A percentile compares a stretch with the other conserved stretches of the same genome.
Evolutionary conservation across 2,113 vertebrate genomes (phyloP).

Genomic region (Microcebus jonahi): DNA sequence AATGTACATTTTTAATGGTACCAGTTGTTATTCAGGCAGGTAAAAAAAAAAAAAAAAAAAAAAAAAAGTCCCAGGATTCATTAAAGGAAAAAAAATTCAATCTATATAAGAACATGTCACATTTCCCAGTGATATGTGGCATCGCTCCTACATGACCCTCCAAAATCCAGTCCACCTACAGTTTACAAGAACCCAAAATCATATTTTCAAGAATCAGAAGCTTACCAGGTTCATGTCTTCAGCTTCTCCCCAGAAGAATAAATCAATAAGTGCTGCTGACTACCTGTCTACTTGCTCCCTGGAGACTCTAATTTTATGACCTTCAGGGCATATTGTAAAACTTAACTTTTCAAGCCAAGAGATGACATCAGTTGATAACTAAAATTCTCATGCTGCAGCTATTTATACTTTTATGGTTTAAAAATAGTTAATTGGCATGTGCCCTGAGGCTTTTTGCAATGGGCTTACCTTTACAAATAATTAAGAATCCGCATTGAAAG

Average conservation of each 20-base stretch:
- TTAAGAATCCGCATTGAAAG: slow-evolving; percentile 4
- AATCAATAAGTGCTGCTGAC: not conserved
- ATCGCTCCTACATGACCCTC: not conserved
- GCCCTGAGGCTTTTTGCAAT: not conserved
- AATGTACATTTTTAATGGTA: not conserved
- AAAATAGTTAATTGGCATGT: slow-evolving; percentile 44
- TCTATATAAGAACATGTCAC: not conserved
- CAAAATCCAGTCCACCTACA: not conserved
- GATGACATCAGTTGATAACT: not conserved
- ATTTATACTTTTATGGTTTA: slow-evolving; percentile 50
- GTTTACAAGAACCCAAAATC: not conserved
- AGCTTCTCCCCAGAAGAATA: not conserved
- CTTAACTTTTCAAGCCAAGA: slow-evolving; percentile 1
- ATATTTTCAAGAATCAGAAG: not conserved
- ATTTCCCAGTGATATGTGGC: not conserved
- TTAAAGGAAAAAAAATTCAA: not conserved
- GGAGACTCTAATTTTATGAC: not conserved
- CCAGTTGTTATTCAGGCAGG: not conserved
- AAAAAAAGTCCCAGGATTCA: not conserved
- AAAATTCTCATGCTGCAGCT: not conserved
- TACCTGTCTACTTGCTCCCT: not conserved
- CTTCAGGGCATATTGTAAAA: not conserved
- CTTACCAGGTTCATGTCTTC: not conserved
- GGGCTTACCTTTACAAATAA: slow-evolving; percentile 42
- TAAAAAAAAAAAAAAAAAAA: not conserved